Percentiles rank a stretch among this genome's conserved stretches.
These are phyloP conservation scores for Drosophila watanabei DNA, from an alignment of 1,140 invertebrate genomes.

Conservation along the genomic window DNA sequence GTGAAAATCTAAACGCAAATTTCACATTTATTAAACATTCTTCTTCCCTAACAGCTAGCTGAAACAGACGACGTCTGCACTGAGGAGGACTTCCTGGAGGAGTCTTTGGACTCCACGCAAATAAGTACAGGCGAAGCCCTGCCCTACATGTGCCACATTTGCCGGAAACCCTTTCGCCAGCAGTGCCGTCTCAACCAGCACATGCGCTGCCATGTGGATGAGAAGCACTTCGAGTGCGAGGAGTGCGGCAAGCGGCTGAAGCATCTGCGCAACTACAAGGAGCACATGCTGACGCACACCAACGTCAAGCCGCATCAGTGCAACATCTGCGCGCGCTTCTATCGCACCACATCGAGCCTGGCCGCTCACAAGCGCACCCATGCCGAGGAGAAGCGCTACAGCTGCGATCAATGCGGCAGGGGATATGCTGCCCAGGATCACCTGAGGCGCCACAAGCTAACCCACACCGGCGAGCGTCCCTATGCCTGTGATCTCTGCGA, in stretches of 20 bases:
- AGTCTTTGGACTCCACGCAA: slow-evolving; percentile 26
- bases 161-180: slow-evolving; percentile 68
- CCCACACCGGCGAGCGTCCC: slow-evolving; percentile 73
- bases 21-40: neutral
- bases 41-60: neutral
- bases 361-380: slow-evolving; percentile 77
- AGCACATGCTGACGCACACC: slow-evolving; percentile 80
- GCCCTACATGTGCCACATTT: slow-evolving; percentile 62
- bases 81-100: slow-evolving; percentile 60
- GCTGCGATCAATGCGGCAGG: slow-evolving; percentile 63
- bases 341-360: slow-evolving; percentile 78
- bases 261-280: slow-evolving; percentile 76
- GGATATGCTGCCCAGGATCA: slow-evolving; percentile 70
- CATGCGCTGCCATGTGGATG: slow-evolving; percentile 69
- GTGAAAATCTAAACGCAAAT: neutral
- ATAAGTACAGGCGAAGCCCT: slow-evolving; percentile 14
- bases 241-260: slow-evolving; percentile 73
- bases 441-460: slow-evolving; percentile 62
- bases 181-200: slow-evolving; percentile 73
- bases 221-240: slow-evolving; percentile 67
- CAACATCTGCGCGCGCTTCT: slow-evolving; percentile 72
- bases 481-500: slow-evolving; percentile 77
- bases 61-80: slow-evolving; percentile 57
- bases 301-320: slow-evolving; percentile 75
- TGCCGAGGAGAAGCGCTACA: slow-evolving; percentile 68